Evolutionary conservation across 1,140 invertebrate species (phyloP).

Genomic region (Drosophila biarmipes): DNA sequence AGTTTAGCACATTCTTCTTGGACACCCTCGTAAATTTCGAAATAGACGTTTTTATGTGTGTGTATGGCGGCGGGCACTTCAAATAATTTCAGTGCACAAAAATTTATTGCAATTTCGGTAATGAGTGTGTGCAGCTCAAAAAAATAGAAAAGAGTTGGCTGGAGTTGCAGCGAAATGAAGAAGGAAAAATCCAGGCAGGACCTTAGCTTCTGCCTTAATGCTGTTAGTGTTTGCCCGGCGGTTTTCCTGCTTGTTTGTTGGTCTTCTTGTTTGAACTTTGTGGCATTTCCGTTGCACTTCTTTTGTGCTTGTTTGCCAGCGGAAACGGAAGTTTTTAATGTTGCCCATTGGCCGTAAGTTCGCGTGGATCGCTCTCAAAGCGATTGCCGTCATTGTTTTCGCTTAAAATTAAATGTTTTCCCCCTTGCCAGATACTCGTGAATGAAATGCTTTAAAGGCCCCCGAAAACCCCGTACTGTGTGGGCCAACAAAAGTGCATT

Average conservation of each 20-base stretch:
- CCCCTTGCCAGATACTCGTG: conserved; percentile 43
- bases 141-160: background rate
- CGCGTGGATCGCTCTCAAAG: conserved; percentile 24
- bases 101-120: conserved; percentile 83
- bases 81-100: conserved; percentile 78
- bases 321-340: conserved; percentile 83
- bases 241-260: conserved; percentile 60
- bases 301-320: conserved; percentile 60
- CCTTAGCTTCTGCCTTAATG: conserved; percentile 56
- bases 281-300: conserved; percentile 80
- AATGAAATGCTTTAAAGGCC: conserved; percentile 54
- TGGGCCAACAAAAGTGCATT: conserved; percentile 58
- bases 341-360: conserved; percentile 72
- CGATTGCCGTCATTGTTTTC: conserved; percentile 61
- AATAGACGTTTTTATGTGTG: conserved; percentile 79
- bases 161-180: background rate
- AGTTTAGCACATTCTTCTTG: conserved; percentile 64
- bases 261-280: conserved; percentile 75
- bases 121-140: conserved; percentile 55
- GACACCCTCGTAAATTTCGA: conserved; percentile 70
- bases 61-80: conserved; percentile 74
- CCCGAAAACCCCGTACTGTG: conserved; percentile 1
- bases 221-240: conserved; percentile 76
- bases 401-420: conserved; percentile 73
- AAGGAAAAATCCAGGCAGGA: conserved; percentile 4